phyloP scores from a whole-genome alignment of 2,888 invertebrate genomes.

The Gymnocheta viridis region DNA sequence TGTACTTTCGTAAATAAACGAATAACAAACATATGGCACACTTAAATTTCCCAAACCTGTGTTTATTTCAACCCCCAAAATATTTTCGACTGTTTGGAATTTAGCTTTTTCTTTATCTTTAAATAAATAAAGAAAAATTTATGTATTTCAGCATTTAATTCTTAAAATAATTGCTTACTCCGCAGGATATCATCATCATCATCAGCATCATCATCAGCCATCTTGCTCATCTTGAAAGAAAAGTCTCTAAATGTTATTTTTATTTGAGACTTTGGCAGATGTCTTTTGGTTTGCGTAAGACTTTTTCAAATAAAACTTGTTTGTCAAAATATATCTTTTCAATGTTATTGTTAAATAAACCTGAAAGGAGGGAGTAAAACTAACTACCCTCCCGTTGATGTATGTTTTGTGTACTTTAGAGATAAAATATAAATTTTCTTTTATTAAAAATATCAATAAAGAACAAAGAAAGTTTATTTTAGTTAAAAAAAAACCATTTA shows the following conservation, averaged over 20 bases:
- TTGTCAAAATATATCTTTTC: slow-evolving; percentile 21
- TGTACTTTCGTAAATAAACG: slow-evolving; percentile 1
- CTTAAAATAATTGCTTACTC: slow-evolving; percentile 53
- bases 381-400: neutral
- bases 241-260: slow-evolving; percentile 16
- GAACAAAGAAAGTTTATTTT: slow-evolving; percentile 22
- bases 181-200: slow-evolving; percentile 19
- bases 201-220: neutral
- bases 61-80: slow-evolving; percentile 10
- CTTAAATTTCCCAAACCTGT: neutral
- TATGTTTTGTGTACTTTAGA: neutral
- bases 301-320: slow-evolving; percentile 37
- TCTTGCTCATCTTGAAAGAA: neutral
- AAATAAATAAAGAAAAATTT: slow-evolving; percentile 11
- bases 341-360: slow-evolving; percentile 19
- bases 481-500: neutral
- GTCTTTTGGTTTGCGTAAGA: slow-evolving; percentile 13
- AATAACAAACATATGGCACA: slow-evolving; percentile 26
- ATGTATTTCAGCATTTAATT: slow-evolving; percentile 22
- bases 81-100: neutral
- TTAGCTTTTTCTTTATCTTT: neutral
- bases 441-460: slow-evolving; percentile 25
- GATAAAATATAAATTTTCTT: slow-evolving; percentile 27
- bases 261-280: slow-evolving; percentile 11
- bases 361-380: slow-evolving; percentile 10